Conservation (phyloP, 2,888 invertebrate genomes). For the Coleophora flavipennella region DNA sequence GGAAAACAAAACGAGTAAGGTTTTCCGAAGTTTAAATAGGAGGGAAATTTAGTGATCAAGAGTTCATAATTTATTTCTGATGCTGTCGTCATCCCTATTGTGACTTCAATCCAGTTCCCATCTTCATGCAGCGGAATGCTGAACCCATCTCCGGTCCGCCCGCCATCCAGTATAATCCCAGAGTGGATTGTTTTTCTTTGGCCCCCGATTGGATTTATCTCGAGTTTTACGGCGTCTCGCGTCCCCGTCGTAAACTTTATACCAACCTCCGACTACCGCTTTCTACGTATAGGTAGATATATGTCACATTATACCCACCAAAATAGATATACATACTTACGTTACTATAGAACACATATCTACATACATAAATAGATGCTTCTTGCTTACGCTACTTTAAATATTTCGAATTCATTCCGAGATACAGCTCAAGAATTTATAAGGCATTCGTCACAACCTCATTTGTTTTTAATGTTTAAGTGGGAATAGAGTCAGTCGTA, state of each 20-base stretch:
- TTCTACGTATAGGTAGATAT: slow-evolving; percentile 15
- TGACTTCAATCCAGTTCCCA: too few relatives aligned
- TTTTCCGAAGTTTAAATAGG: too few relatives aligned
- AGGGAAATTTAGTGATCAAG: too few relatives aligned
- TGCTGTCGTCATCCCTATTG: too few relatives aligned
- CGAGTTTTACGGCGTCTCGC: slow-evolving; percentile 63
- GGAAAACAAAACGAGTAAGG: too few relatives aligned
- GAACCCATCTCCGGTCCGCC: slow-evolving; percentile 4
- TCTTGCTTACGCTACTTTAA: too few relatives aligned
- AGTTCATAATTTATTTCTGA: too few relatives aligned
- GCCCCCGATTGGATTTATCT: slow-evolving; percentile 66
- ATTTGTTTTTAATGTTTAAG: not conserved
- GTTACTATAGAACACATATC: too few relatives aligned
- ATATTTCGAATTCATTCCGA: too few relatives aligned
- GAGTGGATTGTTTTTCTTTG: slow-evolving; percentile 66
- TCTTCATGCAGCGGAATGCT: not conserved
- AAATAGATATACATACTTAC: slow-evolving; percentile 18
- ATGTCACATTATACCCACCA: slow-evolving; percentile 7
- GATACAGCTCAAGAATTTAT: too few relatives aligned
- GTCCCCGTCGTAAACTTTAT: slow-evolving; percentile 67
- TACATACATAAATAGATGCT: too few relatives aligned
- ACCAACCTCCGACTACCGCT: slow-evolving; percentile 53
- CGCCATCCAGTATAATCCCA: slow-evolving; percentile 46
- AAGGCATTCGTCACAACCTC: not conserved
- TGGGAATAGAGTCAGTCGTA: too few relatives aligned